Evolutionary conservation across 2,113 vertebrate genomes (phyloP).

Genomic region (Scomber japonicus): DNA sequence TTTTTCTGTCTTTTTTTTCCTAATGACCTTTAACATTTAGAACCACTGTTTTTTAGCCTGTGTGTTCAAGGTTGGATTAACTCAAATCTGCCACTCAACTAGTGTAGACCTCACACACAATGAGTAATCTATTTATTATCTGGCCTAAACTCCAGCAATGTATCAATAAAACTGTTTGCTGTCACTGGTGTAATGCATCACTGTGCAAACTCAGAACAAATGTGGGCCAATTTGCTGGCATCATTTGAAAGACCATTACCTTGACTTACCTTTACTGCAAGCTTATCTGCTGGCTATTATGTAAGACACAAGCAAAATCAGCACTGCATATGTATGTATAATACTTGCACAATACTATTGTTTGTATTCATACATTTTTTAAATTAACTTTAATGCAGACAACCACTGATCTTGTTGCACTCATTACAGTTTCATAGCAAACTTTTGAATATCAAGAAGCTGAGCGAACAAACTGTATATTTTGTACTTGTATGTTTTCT

Average conservation of each 20-base stretch:
- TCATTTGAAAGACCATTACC: conserved; percentile 14
- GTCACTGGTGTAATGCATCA: not conserved
- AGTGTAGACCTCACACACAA: conserved; percentile 25
- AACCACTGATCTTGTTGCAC: not conserved
- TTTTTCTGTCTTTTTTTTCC: not conserved
- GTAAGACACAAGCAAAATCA: not conserved
- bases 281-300: conserved; percentile 1
- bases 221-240: not conserved
- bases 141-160: conserved; percentile 33
- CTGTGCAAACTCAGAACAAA: not conserved
- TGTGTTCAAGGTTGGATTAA: not conserved
- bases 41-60: not conserved
- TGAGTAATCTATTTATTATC: conserved; percentile 46
- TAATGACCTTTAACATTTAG: not conserved
- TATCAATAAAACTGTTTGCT: conserved; percentile 34
- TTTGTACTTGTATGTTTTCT: not conserved
- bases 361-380: too few relatives aligned
- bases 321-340: too few relatives aligned
- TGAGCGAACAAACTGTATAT: not conserved
- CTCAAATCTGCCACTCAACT: not conserved
- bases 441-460: not conserved
- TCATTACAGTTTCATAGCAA: not conserved
- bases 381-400: not conserved
- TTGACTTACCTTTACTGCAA: conserved; percentile 5
- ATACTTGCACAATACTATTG: too few relatives aligned